A percentile compares a stretch with the other conserved stretches of the same genome.
phyloP scores from a whole-genome alignment of 2,113 vertebrate genomes.

The Lepus americanus region DNA sequence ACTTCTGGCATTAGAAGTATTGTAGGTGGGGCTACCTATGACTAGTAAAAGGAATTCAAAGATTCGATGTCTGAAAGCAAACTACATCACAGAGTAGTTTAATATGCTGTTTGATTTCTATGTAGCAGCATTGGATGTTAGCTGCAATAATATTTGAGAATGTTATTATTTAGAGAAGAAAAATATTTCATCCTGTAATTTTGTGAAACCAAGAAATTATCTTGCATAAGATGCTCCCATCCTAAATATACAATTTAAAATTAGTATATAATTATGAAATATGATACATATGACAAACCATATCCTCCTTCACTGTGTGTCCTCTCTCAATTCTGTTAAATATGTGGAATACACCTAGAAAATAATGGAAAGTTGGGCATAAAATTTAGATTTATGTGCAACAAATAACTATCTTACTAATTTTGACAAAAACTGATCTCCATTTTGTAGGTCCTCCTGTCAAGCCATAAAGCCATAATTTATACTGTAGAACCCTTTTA shows the following conservation, averaged over 20 bases:
- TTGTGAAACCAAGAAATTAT: conserved; percentile 41
- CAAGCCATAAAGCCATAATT: not conserved
- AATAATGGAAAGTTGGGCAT: not conserved
- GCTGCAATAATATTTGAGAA: not conserved
- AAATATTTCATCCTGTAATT: conserved; percentile 27
- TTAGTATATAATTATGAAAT: not conserved
- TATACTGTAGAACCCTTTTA: conserved; percentile 16
- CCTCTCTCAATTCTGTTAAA: not conserved
- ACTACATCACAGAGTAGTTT: not conserved
- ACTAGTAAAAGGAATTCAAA: conserved; percentile 12
- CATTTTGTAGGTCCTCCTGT: not conserved
- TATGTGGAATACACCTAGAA: not conserved
- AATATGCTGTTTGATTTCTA: not conserved
- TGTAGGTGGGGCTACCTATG: not conserved
- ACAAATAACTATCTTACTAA: conserved; percentile 40
- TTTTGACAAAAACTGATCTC: not conserved
- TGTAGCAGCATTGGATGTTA: not conserved
- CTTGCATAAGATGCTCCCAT: not conserved
- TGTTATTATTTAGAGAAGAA: conserved; percentile 23
- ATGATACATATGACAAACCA: not conserved
- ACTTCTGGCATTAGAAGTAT: not conserved
- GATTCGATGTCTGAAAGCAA: not conserved
- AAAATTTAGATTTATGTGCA: not conserved
- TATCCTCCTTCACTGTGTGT: not conserved
- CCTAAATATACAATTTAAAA: not conserved